Conservation (phyloP, 2,888 invertebrate genomes). For the Lottia scabra region DNA sequence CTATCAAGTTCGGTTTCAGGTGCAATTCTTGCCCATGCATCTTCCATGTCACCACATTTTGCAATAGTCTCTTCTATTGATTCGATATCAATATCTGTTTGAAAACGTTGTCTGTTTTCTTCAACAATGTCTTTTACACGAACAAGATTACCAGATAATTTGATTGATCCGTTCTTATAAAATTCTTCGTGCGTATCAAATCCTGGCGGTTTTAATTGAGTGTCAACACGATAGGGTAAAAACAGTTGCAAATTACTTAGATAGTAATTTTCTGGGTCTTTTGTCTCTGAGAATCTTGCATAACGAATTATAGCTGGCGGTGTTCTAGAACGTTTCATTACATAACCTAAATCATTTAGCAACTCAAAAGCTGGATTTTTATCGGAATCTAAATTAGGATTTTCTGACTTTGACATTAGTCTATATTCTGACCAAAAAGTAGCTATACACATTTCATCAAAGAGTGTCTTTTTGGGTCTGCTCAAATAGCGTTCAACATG, state of each 20-base stretch:
- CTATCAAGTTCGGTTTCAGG: no score
- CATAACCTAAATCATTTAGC: no score
- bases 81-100: neutral
- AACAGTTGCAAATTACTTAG: conserved; percentile 7
- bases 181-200: conserved; percentile 5
- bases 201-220: neutral
- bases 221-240: neutral
- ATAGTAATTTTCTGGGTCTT: no score
- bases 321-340: no score
- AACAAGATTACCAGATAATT: neutral
- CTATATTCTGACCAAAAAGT: conserved; percentile 18
- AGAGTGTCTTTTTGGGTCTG: neutral
- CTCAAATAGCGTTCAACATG: conserved; percentile 5
- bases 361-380: no score
- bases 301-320: no score
- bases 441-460: conserved; percentile 10
- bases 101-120: neutral
- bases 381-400: no score
- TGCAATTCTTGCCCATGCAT: no score
- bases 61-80: no score
- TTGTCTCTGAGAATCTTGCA: no score
- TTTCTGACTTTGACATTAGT: conserved; percentile 5
- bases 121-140: neutral
- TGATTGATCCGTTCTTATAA: neutral
- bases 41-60: no score